These are phyloP conservation scores for Charanyca ferruginea DNA, from an alignment of 2,888 invertebrate genomes.

Conservation along the genomic window DNA sequence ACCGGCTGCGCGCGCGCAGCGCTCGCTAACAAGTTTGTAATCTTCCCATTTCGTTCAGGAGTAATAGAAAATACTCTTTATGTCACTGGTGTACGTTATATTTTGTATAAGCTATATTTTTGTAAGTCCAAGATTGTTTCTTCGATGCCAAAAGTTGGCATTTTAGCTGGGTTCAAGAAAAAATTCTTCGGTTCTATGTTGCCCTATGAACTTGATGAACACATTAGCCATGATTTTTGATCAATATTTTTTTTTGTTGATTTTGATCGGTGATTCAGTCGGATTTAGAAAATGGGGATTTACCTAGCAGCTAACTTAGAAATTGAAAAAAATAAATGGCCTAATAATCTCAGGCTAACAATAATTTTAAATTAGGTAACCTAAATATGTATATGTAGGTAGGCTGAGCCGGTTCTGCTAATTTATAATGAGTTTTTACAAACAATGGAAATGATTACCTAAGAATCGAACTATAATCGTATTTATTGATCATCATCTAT, in stretches of 20 bases:
- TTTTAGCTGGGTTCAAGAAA: slow-evolving; percentile 40
- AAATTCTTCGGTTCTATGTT: slow-evolving; percentile 73
- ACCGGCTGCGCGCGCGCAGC: slow-evolving; percentile 60
- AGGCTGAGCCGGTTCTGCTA: too few species aligned
- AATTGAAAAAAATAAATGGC: not conserved
- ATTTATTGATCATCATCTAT: slow-evolving; percentile 38
- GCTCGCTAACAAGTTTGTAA: slow-evolving; percentile 43
- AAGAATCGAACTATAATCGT: slow-evolving; percentile 35
- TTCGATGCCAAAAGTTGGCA: slow-evolving; percentile 38
- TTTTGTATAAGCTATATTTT: slow-evolving; percentile 17
- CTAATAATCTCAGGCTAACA: too few species aligned
- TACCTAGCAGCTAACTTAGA: not conserved
- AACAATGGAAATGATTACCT: not conserved
- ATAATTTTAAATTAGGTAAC: not conserved
- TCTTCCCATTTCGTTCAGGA: not conserved
- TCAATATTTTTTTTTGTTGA: slow-evolving; percentile 68
- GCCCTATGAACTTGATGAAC: slow-evolving; percentile 84
- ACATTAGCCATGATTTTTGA: slow-evolving; percentile 85
- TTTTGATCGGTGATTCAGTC: slow-evolving; percentile 35
- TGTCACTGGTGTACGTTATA: rapidly evolving
- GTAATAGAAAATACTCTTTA: slow-evolving; percentile 54
- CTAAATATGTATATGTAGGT: not conserved
- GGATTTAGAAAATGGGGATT: slow-evolving; percentile 3
- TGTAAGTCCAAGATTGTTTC: slow-evolving; percentile 4
- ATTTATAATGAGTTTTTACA: too few species aligned